phyloP scores from a whole-genome alignment of 2,888 invertebrate genomes.

The Pharmacophagus antenor region DNA sequence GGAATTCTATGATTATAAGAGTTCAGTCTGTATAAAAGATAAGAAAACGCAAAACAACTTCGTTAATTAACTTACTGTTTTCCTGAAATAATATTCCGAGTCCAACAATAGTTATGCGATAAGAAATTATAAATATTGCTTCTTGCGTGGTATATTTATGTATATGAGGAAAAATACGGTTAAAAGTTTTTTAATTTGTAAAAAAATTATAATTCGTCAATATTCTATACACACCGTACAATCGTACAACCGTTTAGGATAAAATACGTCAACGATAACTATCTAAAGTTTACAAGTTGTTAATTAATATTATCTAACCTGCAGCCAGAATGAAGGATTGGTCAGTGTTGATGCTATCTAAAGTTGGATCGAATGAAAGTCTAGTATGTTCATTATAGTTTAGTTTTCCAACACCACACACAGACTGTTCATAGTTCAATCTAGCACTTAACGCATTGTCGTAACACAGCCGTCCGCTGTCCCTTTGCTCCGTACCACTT shows the following conservation, averaged over 20 bases:
- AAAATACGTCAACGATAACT: neutral
- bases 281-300: neutral
- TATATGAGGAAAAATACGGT: constrained; percentile 7
- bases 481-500: constrained; percentile 51
- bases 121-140: constrained; percentile 11
- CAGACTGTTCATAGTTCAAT: constrained; percentile 66
- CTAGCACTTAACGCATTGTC: constrained; percentile 66
- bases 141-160: neutral
- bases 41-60: constrained; percentile 23
- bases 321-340: constrained; percentile 60
- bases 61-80: constrained; percentile 30
- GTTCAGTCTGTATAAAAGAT: constrained; percentile 8
- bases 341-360: constrained; percentile 64
- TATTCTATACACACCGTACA: too few species aligned
- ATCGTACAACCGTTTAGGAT: neutral
- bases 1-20: neutral
- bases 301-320: constrained; percentile 50
- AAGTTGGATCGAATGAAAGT: constrained; percentile 60
- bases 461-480: constrained; percentile 61
- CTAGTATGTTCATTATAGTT: constrained; percentile 68
- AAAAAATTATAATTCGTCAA: neutral
- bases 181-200: neutral
- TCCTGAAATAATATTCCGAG: constrained; percentile 28
- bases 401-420: constrained; percentile 53
- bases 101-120: constrained; percentile 14